Evolutionary conservation across 2,888 invertebrate species (phyloP).

Genomic region (Microdon myrmicae): DNA sequence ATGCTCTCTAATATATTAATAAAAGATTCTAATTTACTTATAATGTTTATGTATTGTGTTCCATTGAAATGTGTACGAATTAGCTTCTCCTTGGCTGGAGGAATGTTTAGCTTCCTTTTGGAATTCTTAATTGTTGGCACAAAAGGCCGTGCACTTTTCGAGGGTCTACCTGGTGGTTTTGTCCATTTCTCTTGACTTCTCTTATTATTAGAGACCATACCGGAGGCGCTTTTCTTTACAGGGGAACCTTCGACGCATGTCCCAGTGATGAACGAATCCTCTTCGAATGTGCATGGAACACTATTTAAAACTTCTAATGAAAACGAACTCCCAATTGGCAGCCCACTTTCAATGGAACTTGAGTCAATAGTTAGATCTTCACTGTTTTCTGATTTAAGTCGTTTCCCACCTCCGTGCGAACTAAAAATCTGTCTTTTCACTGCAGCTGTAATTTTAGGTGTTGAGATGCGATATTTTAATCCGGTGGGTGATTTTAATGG

Average conservation of each 20-base stretch:
- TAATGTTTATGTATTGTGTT: constrained; percentile 23
- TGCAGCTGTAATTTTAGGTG: constrained; percentile 26
- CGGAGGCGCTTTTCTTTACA: constrained; percentile 5
- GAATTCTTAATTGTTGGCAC: constrained; percentile 16
- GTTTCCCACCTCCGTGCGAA: constrained; percentile 9
- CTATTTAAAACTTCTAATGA: constrained; percentile 12
- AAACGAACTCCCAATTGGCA: neutral
- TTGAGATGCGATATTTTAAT: constrained; percentile 29
- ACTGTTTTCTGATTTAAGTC: constrained; percentile 26
- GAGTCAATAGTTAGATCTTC: constrained; percentile 25
- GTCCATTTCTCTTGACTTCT: neutral
- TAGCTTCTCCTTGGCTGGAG: constrained; percentile 2
- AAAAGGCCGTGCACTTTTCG: constrained; percentile 13
- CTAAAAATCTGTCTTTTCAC: constrained; percentile 24
- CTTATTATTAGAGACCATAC: constrained; percentile 4
- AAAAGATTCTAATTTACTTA: constrained; percentile 21
- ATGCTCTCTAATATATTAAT: constrained; percentile 18
- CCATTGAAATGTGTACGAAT: constrained; percentile 20
- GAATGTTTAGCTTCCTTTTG: constrained; percentile 33
- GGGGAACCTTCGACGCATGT: neutral
- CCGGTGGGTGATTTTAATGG: constrained; percentile 13
- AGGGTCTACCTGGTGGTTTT: constrained; percentile 21
- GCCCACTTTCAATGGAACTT: constrained; percentile 8
- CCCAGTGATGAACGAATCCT: constrained; percentile 6
- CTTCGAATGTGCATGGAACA: neutral